Conservation (phyloP, 2,113 vertebrate genomes). For the Pica pica region DNA sequence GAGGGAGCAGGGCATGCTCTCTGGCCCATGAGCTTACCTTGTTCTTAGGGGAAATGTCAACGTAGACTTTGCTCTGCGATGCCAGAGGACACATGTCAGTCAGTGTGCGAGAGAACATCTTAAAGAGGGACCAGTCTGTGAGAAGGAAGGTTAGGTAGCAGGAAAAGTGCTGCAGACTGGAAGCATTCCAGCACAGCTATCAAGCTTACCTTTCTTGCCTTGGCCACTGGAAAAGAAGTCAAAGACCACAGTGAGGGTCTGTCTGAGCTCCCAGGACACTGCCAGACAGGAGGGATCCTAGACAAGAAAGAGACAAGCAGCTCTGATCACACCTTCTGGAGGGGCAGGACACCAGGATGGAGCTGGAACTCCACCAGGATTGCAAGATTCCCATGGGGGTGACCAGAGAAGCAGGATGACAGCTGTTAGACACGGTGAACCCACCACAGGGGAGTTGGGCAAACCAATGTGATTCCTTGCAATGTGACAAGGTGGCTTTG, state of each 20-base stretch:
- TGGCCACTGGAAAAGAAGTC: constrained; percentile 85
- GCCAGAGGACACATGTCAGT: constrained; percentile 93
- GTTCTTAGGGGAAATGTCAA: constrained; percentile 85
- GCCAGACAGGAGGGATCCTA: constrained; percentile 81
- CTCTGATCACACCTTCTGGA: background rate
- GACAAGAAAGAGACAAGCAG: background rate
- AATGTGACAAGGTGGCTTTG: background rate
- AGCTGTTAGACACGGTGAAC: background rate
- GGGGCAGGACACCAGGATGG: background rate
- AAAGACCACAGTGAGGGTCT: constrained; percentile 91
- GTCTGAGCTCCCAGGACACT: constrained; percentile 92
- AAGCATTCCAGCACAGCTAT: fast-evolving
- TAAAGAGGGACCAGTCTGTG: constrained; percentile 96
- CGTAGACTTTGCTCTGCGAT: constrained; percentile 88
- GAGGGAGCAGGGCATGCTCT: background rate
- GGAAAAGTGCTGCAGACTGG: background rate
- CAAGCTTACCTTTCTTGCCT: constrained; percentile 82
- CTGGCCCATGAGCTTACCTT: constrained; percentile 70
- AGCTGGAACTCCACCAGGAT: background rate
- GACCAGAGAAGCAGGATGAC: background rate
- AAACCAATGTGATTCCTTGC: background rate
- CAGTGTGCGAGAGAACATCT: constrained; percentile 94
- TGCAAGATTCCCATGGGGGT: background rate
- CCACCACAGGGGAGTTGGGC: background rate
- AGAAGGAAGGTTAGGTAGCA: background rate